Conservation (phyloP, 2,797 vertebrate genomes). For the Mus minutoides region DNA sequence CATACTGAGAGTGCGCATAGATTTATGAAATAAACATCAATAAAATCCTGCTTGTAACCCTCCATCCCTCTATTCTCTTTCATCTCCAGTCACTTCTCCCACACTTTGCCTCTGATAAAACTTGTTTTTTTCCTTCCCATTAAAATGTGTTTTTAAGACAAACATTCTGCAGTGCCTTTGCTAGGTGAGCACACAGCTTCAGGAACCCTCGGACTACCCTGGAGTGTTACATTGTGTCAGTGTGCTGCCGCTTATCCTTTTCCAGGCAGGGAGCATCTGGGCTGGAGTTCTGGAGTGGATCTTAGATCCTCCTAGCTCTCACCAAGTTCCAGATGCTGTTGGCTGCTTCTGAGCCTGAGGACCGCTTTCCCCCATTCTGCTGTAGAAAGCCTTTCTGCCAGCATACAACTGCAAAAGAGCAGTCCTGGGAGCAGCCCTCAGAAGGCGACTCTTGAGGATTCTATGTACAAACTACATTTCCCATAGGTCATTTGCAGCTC, state of each 20-base stretch:
- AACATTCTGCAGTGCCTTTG: not conserved
- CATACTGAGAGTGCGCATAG: not conserved
- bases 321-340: not conserved
- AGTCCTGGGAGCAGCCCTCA: not conserved
- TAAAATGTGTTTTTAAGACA: slow-evolving; percentile 24
- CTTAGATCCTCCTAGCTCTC: not conserved
- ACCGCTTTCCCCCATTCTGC: too few relatives aligned
- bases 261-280: not conserved
- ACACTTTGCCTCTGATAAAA: not conserved
- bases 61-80: not conserved
- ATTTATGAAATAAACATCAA: slow-evolving; percentile 37
- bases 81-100: accelerated
- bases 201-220: not conserved
- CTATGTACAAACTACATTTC: not conserved
- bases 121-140: not conserved
- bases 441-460: not conserved
- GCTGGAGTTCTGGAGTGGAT: not conserved
- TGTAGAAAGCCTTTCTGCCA: not conserved
- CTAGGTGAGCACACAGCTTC: too few relatives aligned
- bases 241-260: not conserved
- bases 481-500: not conserved
- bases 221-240: not conserved
- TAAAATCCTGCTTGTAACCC: not conserved
- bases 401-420: too few relatives aligned
- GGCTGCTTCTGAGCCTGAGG: not conserved